Evolutionary conservation across 2,888 invertebrate species (phyloP), one percentile per base, ranked within the genome.

Genomic region (Caenorhabditis sp.): DNA sequence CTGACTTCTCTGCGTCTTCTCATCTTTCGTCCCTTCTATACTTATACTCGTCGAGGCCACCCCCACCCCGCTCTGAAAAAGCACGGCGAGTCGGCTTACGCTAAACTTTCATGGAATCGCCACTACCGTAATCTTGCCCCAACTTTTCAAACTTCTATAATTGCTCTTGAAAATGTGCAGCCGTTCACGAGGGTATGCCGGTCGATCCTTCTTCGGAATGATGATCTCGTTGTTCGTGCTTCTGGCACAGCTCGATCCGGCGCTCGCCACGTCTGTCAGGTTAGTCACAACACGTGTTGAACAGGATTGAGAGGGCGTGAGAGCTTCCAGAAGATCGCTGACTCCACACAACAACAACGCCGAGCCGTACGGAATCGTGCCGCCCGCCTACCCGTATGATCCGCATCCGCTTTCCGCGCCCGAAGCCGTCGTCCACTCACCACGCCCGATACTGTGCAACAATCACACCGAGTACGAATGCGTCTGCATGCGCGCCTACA

Each of bases 381-480:
- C 66, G 4, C 77, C 77, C 13, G 15, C 13, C 2, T 77, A 77
- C 30, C 65, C 72, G 24, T 77, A 63, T 50, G 53, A 65, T 20
- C 66, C 72, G 0, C 61, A 72, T 50, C 77, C 77, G 15, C 32
- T 41, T 7, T 63, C 72, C 5, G 30, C 32, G 1, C 56, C 63
- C 1, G 65, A 58, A 37, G 43, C 59, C 17, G 11, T 61, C 9
- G 65, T 66, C 20, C 71, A 55, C 22, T 71, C 73, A 26, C 63
- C 80, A 43, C 74, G 71, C 3, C 61, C 79, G 8, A 70, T 82
- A 20, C 52, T 88, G 7, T 88, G 88, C 79, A 88, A 88, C 79
- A 79, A 82, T 20, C 85, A 79, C 15, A 85, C 84, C 37, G 82
- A 83, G 26, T 81, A 82, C 73, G 83, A 84, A 41, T 88, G 88